These are phyloP conservation scores for Harpegnathos saltator DNA, from an alignment of 1,140 invertebrate species.

Conservation along the genomic window DNA sequence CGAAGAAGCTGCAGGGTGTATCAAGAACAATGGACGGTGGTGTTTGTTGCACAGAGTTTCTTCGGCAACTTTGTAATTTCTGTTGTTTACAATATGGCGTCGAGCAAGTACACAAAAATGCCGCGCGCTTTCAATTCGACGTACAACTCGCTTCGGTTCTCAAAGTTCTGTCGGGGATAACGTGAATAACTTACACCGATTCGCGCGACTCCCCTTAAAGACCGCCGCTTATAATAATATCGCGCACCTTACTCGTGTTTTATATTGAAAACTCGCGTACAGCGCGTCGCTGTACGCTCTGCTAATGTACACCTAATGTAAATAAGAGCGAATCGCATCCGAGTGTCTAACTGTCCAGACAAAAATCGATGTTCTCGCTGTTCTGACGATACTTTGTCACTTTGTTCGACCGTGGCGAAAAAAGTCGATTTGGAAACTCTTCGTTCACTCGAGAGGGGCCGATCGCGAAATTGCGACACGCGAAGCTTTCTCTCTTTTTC, in stretches of 20 bases:
- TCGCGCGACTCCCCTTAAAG: constrained; percentile 1
- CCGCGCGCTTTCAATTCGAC: constrained; percentile 1
- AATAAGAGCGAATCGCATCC: constrained; percentile 36
- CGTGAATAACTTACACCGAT: background rate
- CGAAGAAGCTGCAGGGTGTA: no score
- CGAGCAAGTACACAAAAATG: background rate
- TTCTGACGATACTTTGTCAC: constrained; percentile 1
- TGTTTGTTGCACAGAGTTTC: no score
- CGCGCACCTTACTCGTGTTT: constrained; percentile 20
- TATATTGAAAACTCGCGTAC: constrained; percentile 10
- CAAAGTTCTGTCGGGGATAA: background rate
- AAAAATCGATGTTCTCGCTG: constrained; percentile 14
- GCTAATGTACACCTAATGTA: constrained; percentile 20
- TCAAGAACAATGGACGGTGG: no score
- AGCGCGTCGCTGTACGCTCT: background rate
- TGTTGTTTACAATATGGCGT: background rate
- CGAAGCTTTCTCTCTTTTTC: constrained; percentile 1
- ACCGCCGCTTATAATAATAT: background rate
- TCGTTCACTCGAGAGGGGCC: background rate
- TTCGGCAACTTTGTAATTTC: background rate
- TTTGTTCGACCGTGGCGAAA: constrained; percentile 11
- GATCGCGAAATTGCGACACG: constrained; percentile 21
- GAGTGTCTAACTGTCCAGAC: constrained; percentile 13
- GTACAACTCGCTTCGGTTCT: background rate
- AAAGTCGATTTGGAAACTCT: background rate